A percentile compares a stretch with the other conserved stretches of the same genome.
phyloP scores from a whole-genome alignment of 2,888 invertebrate species.

The Cephus spinipes region DNA sequence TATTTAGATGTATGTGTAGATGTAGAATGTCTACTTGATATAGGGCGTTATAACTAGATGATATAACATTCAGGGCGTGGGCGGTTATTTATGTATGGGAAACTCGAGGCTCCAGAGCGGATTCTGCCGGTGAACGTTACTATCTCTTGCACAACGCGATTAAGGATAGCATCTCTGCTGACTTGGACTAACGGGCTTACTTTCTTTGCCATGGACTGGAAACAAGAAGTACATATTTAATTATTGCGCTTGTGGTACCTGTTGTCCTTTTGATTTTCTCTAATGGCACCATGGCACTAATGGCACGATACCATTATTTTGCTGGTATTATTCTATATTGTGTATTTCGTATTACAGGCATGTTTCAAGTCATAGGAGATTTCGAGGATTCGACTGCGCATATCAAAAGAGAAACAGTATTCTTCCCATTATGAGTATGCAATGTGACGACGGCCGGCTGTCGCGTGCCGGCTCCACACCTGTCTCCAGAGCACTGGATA shows the following conservation, averaged over 20 bases:
- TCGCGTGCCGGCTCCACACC: constrained; percentile 54
- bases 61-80: constrained; percentile 29
- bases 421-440: background rate
- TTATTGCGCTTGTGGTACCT: background rate
- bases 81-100: constrained; percentile 40
- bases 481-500: constrained; percentile 34
- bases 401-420: background rate
- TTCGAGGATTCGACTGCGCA: background rate
- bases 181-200: background rate
- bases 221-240: background rate
- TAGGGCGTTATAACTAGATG: constrained; percentile 32
- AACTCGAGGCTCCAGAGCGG: constrained; percentile 25
- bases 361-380: background rate
- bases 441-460: constrained; percentile 48
- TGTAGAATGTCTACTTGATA: constrained; percentile 17
- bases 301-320: background rate
- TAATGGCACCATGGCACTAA: background rate
- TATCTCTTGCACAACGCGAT: constrained; percentile 1
- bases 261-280: background rate
- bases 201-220: background rate
- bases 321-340: background rate
- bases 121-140: constrained; percentile 16
- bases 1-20: background rate
- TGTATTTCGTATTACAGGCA: background rate
- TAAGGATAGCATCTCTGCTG: background rate